Conservation (phyloP, 30 jellyfish, hydroid and myxozoan species). For the Sanderia malayensis region DNA sequence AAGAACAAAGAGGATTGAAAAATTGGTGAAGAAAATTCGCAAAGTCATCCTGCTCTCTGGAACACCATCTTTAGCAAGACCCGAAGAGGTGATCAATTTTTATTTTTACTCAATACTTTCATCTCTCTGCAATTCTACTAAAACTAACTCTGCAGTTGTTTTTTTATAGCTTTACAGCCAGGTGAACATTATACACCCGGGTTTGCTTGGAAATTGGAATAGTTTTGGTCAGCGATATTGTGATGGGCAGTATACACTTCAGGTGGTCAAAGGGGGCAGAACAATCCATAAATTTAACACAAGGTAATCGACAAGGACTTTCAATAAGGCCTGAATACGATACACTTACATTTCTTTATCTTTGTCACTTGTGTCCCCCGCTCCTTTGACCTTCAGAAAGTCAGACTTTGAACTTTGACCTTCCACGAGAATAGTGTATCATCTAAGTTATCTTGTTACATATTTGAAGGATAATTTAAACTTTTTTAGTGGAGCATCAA, state of each 20-base stretch:
- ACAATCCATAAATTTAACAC: constrained; percentile 57
- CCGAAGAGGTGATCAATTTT: constrained; percentile 96
- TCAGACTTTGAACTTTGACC: too few relatives aligned
- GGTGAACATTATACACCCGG: constrained; percentile 54
- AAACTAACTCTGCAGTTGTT: too few relatives aligned
- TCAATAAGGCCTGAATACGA: too few relatives aligned
- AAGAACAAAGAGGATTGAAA: constrained; percentile 46
- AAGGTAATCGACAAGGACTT: too few relatives aligned
- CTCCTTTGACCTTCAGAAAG: too few relatives aligned
- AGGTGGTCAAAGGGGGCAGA: constrained; percentile 59
- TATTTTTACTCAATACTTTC: too few relatives aligned
- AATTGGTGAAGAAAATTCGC: constrained; percentile 33
- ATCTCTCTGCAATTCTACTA: too few relatives aligned
- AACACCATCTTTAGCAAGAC: constrained; percentile 92
- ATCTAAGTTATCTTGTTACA: too few relatives aligned
- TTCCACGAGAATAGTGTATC: too few relatives aligned
- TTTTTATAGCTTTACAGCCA: constrained; percentile 65
- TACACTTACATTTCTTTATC: too few relatives aligned
- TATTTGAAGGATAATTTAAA: too few relatives aligned
- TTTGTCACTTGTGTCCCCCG: too few relatives aligned
- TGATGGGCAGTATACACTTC: constrained; percentile 60
- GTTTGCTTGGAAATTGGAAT: constrained; percentile 60
- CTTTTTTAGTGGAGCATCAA: constrained; percentile 83
- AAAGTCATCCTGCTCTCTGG: constrained; percentile 71
- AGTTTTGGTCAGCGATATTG: constrained; percentile 67